These are phyloP conservation scores for Philopedon plagiatum DNA, from an alignment of 2,888 invertebrate genomes.

Conservation along the genomic window DNA sequence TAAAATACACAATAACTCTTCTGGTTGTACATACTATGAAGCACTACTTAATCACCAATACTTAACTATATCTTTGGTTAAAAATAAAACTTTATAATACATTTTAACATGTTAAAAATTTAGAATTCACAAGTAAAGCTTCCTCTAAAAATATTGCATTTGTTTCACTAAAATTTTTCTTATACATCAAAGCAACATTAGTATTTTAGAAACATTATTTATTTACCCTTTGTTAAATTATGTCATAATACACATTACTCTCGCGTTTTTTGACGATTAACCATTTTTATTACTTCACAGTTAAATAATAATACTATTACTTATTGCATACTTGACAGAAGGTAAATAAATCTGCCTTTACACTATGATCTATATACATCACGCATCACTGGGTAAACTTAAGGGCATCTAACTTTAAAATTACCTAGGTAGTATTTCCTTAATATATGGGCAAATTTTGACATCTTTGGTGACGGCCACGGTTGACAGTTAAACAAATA, in stretches of 20 bases:
- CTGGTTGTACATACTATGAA: slow-evolving; percentile 1
- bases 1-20: too few species aligned
- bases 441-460: too few species aligned
- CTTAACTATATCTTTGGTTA: slow-evolving; percentile 6
- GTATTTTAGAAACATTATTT: too few species aligned
- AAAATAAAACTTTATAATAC: not conserved
- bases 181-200: slow-evolving; percentile 2
- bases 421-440: too few species aligned
- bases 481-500: too few species aligned
- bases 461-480: too few species aligned
- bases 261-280: too few species aligned
- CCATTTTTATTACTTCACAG: too few species aligned
- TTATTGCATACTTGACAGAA: not conserved
- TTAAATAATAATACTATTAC: too few species aligned
- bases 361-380: not conserved
- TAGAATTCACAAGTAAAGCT: slow-evolving; percentile 4
- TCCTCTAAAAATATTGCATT: slow-evolving; percentile 4
- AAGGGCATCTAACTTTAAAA: not conserved
- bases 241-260: too few species aligned
- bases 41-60: not conserved
- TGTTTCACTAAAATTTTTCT: not conserved
- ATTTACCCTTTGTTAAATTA: too few species aligned
- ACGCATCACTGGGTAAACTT: not conserved
- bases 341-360: not conserved
- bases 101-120: slow-evolving; percentile 3